Evolutionary conservation across 2,113 vertebrate species (phyloP).

Genomic region (Thunnus thynnus): DNA sequence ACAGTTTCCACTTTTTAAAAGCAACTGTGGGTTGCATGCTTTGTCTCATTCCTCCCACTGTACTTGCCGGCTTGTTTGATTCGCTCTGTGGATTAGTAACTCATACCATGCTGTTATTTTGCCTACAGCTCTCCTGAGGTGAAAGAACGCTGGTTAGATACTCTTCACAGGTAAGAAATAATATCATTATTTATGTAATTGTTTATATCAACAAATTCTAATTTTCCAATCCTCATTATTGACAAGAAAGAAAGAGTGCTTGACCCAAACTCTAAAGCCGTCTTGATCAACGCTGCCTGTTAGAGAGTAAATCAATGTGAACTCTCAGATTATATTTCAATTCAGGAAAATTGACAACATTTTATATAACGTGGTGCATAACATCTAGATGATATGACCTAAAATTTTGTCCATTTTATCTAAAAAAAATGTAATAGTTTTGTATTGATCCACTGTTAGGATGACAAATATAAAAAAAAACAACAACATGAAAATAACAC

Average conservation of each 20-base stretch:
- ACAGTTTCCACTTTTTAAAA: conserved; percentile 87
- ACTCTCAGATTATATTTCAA: neutral
- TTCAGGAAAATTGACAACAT: neutral
- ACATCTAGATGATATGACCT: neutral
- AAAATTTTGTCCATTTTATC: neutral
- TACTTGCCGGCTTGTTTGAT: neutral
- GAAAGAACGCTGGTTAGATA: conserved; percentile 88
- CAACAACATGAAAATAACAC: neutral
- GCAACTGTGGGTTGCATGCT: conserved; percentile 41
- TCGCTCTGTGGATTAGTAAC: conserved; percentile 78
- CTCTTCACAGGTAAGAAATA: conserved; percentile 86
- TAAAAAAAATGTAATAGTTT: neutral
- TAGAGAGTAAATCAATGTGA: neutral
- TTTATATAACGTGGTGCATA: neutral
- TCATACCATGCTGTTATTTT: conserved; percentile 83
- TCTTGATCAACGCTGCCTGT: neutral
- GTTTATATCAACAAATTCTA: neutral
- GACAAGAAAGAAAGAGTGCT: neutral
- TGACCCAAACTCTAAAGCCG: neutral
- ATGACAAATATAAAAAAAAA: neutral
- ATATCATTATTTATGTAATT: neutral
- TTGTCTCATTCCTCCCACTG: conserved; percentile 68
- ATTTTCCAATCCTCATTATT: neutral
- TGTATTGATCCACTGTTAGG: neutral
- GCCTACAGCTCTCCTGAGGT: conserved; percentile 83